Base-by-base conservation (phyloP, 53 echinoderm and acorn worm genomes). In the Arbacia lixula region DNA sequence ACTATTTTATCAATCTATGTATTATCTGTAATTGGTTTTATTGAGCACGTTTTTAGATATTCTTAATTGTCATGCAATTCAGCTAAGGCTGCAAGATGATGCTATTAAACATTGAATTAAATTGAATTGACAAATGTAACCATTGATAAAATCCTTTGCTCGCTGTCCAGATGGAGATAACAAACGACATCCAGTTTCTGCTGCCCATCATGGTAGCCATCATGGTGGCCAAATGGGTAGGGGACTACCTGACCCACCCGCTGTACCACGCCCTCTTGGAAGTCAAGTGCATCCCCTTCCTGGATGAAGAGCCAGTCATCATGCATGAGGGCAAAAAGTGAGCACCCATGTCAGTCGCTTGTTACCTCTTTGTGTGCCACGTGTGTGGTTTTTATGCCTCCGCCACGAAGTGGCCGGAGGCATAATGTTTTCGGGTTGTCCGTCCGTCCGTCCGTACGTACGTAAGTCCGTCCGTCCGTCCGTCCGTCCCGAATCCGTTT, bases 161-260 rank as follows among this genome's bases (percentile, higher is more conserved):
- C 32, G n/a, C n/a, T n/a, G n/a, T n/a, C 43, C 87, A 98, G 98
- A 98, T 94, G 92, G 94, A 98, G 84, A 94, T 99, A 25, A 99
- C 99, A 14, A 99, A 99, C 83, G 99, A 99, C 68, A 92, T 99
- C 68, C 99, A 99, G 68, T 99, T 99, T 66, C 79, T 99, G 46
- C 84, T 99, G 24, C 95, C 99, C 11, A 95, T 99, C 51, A 99
- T 99, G 99, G 99, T 99, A 12, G 94, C 98, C 57, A 99, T 99
- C 57, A 94, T 95, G 95, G 92, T 92, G 24, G 90, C 95, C 39
- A 98, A 99, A 88, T 99, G 99, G 99, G 89, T 99, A 10, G 99
- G 99, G 12, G 99, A 99, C 57, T 90, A 88, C 72, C 72, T 99
- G 36, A 99, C 99, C n/a, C 99, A 99, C 76, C 95, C 99, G 40